Conservation (phyloP, 2,113 vertebrate genomes). For the Helogale parvula region DNA sequence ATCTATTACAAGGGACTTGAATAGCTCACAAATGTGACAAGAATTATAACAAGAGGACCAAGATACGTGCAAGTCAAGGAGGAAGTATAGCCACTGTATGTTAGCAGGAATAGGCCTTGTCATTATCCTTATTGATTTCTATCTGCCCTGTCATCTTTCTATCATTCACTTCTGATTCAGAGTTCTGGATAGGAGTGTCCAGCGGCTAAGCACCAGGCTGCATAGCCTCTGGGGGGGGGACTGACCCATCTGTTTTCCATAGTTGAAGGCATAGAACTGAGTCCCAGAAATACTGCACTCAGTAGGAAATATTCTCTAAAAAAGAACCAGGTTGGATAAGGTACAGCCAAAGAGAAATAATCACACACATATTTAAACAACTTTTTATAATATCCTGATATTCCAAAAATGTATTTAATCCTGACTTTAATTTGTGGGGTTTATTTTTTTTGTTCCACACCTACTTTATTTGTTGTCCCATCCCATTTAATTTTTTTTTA, state of each 20-base stretch:
- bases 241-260: not conserved
- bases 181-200: not conserved
- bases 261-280: not conserved
- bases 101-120: not conserved
- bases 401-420: not conserved
- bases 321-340: not conserved
- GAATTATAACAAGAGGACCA: not conserved
- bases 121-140: not conserved
- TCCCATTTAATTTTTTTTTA: not conserved
- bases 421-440: not conserved
- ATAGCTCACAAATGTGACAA: not conserved
- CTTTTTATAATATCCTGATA: not conserved
- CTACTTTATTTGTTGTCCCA: not conserved
- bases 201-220: not conserved
- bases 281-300: not conserved
- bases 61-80: not conserved
- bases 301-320: not conserved
- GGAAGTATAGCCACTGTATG: not conserved
- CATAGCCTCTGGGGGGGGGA: not conserved
- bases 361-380: slow-evolving; percentile 6
- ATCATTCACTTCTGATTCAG: not conserved
- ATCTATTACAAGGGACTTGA: not conserved
- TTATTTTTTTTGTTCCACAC: not conserved
- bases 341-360: not conserved
- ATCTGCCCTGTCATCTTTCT: not conserved